A percentile compares a stretch with the other conserved stretches of the same genome.
Conservation (phyloP, 2,113 vertebrate genomes). For the Stigmatopora nigra region DNA sequence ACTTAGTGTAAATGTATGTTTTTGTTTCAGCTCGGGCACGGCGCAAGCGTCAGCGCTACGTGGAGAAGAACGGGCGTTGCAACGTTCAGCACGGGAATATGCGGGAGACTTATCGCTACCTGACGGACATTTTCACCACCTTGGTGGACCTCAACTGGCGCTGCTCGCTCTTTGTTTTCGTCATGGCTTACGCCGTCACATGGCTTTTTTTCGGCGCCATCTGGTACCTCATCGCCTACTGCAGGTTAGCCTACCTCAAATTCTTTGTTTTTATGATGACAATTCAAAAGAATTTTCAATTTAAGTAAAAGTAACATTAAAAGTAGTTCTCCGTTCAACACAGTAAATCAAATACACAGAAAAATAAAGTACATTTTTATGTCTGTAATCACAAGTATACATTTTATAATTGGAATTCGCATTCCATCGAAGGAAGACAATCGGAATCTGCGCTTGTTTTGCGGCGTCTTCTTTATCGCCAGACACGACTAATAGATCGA, state of each 20-base stretch:
- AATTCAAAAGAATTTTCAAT: too few species aligned
- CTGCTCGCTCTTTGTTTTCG: slow-evolving; percentile 91
- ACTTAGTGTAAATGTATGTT: not conserved
- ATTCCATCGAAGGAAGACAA: not conserved
- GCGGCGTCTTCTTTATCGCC: not conserved
- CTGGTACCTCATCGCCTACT: slow-evolving; percentile 96
- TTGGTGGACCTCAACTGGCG: slow-evolving; percentile 96
- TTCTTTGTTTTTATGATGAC: not conserved
- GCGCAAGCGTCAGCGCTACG: slow-evolving; percentile 83
- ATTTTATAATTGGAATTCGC: not conserved
- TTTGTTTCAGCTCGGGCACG: slow-evolving; percentile 52
- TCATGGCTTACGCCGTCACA: slow-evolving; percentile 90
- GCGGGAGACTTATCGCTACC: slow-evolving; percentile 89
- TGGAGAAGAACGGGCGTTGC: slow-evolving; percentile 92
- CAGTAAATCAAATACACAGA: not conserved
- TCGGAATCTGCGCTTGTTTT: not conserved
- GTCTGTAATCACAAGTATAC: not conserved
- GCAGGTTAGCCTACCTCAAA: slow-evolving; percentile 62
- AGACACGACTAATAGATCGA: slow-evolving; percentile 4
- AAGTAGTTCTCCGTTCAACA: too few species aligned
- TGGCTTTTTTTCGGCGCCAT: slow-evolving; percentile 97
- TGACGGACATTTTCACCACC: slow-evolving; percentile 97
- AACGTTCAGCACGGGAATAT: slow-evolving; percentile 94
- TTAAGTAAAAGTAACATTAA: too few species aligned
- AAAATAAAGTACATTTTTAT: not conserved